Evolutionary conservation across 2,113 vertebrate genomes (phyloP).

Genomic region (Bostrychus sinensis): DNA sequence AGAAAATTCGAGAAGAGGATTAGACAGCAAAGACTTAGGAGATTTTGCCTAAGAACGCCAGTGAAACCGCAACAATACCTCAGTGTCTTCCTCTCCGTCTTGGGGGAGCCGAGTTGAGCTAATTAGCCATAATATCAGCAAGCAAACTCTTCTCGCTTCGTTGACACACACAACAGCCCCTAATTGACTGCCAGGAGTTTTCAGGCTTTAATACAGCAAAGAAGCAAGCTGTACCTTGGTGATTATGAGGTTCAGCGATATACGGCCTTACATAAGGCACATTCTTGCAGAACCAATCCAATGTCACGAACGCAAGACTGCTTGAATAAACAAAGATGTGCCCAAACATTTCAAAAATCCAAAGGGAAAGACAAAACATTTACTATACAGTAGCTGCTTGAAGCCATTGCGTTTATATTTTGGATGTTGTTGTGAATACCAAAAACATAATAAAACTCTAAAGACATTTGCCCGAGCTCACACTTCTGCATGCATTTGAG

Average conservation of each 20-base stretch:
- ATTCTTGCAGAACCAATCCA: conserved; percentile 71
- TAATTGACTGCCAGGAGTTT: conserved; percentile 77
- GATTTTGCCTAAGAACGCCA: conserved; percentile 53
- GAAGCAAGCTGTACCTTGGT: conserved; percentile 73
- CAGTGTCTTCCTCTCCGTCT: conserved; percentile 65
- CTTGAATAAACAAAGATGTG: conserved; percentile 67
- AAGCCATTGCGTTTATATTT: conserved; percentile 47
- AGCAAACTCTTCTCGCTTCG: conserved; percentile 72
- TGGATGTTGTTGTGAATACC: conserved; percentile 41
- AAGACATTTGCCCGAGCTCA: background rate
- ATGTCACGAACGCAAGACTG: conserved; percentile 67
- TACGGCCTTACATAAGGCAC: conserved; percentile 59
- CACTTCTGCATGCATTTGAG: background rate
- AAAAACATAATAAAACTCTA: conserved; percentile 9
- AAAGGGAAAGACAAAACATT: conserved; percentile 56
- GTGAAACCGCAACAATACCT: conserved; percentile 70
- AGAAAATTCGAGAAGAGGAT: conserved; percentile 54
- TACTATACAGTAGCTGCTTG: conserved; percentile 38
- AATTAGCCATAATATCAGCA: conserved; percentile 80
- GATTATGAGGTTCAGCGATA: conserved; percentile 75
- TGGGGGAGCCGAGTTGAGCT: conserved; percentile 72
- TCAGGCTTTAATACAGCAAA: conserved; percentile 68
- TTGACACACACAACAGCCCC: conserved; percentile 69
- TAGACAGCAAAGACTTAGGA: conserved; percentile 55
- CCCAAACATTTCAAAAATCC: conserved; percentile 58